Base-by-base conservation (phyloP, 2,113 vertebrate species). In the Nannobrachium achirus region DNA sequence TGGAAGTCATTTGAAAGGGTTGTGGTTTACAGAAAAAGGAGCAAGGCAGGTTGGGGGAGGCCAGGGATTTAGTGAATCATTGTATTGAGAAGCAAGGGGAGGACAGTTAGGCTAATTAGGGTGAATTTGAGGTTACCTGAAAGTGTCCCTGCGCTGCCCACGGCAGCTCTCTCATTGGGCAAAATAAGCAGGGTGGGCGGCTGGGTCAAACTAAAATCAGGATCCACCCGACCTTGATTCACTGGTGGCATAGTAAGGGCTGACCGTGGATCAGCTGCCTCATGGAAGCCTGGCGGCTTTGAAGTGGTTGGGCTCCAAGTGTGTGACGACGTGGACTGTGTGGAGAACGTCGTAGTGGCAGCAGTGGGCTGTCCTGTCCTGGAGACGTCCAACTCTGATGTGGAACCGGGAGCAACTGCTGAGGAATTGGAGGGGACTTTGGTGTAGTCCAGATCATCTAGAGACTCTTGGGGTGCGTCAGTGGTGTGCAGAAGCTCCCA, bases 91-190 rank as follows among this genome's bases (percentile, higher is more conserved):
- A 84, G 81, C 69, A 82, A 79, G 81, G 85, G 66, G 78, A 88
- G 74, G 74, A 76, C 55, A 42, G 82, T 89, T 86, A 88, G 71
- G 78, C 77, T 81, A 76, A 85, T 73, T 49, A 87, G 49, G 81
- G 74, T 71, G 76, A 71, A 67, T 76, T 79, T 75, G 81, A 85
- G 79, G 69, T 89, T 90, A 93, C 88, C 89, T 82, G 93, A 88
- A 25, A 66, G 44, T 73, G 76, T 89, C 73, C 80, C 46, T 1
- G 93, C 75, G 0, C 86, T 79, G 59, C 91, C 92, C 10, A 94
- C 73, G 65, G 93, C 93, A 76, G 93, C 92, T 42, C 91, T 89
- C 68, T 94, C 93, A 13, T 93, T 93, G 84, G 94, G 93, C 76
- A 92, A 81, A 60, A 80, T 80, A 7, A 89, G 90, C 78, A 68